Conservation (phyloP, 2,113 vertebrate species). For the Sylvia atricapilla region DNA sequence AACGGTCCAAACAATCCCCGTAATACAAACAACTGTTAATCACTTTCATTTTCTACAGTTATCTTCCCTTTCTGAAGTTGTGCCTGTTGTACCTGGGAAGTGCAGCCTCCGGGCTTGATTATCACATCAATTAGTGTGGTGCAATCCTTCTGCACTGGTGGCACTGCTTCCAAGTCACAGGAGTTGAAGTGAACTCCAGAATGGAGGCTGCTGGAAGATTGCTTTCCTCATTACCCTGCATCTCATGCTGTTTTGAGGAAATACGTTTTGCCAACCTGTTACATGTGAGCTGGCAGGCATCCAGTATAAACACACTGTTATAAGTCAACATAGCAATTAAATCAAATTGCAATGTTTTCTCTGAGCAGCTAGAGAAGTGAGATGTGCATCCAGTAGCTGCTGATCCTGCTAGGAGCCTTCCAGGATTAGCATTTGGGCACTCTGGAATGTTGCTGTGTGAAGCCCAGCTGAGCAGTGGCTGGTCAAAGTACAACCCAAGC, state of each 20-base stretch:
- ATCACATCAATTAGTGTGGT: conserved; percentile 18
- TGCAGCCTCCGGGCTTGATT: conserved; percentile 40
- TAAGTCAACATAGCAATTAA: conserved; percentile 66
- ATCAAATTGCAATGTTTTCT: conserved; percentile 50
- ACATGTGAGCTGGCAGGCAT: conserved; percentile 48
- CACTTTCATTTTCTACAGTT: not conserved
- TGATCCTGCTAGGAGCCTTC: not conserved
- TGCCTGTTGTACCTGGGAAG: conserved; percentile 34
- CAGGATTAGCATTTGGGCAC: not conserved
- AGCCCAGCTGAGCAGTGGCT: not conserved
- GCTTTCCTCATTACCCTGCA: conserved; percentile 1
- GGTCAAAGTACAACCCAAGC: not conserved
- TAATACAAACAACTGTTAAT: conserved; percentile 30
- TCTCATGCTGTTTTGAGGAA: conserved; percentile 36
- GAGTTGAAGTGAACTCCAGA: not conserved
- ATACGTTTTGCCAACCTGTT: conserved; percentile 46
- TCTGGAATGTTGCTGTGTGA: not conserved
- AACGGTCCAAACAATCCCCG: not conserved
- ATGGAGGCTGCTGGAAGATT: not conserved
- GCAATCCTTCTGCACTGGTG: not conserved
- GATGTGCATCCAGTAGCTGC: conserved; percentile 22
- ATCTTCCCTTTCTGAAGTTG: not conserved
- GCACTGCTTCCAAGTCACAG: not conserved
- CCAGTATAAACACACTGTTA: conserved; percentile 47
- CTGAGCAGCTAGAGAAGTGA: conserved; percentile 16